Percentiles rank a stretch among this genome's conserved stretches.
These are phyloP conservation scores for Augiades crinisus DNA, from an alignment of 2,888 invertebrate genomes.

Conservation along the genomic window DNA sequence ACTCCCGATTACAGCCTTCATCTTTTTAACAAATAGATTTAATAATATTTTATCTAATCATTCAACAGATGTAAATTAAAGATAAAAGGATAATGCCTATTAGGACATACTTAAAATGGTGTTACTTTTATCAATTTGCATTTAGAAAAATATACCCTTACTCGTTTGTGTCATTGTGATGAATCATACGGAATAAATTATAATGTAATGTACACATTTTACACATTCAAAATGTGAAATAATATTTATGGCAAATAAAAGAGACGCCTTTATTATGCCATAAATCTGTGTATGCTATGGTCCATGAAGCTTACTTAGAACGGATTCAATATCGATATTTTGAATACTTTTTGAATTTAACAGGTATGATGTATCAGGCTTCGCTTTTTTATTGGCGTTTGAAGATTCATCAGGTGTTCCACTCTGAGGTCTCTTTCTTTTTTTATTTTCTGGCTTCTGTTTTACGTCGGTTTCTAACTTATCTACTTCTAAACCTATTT, in stretches of 20 bases:
- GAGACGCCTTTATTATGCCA: not conserved
- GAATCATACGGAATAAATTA: not conserved
- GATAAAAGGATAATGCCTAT: no score
- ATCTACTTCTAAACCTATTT: conserved; percentile 61
- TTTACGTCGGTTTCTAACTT: conserved; percentile 36
- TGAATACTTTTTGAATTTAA: conserved; percentile 62
- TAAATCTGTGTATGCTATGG: conserved; percentile 41
- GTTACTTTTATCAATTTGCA: not conserved
- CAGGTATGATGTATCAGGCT: conserved; percentile 57
- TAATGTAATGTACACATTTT: not conserved
- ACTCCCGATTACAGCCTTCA: no score
- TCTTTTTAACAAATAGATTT: no score
- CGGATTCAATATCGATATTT: conserved; percentile 73
- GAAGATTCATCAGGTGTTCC: conserved; percentile 49
- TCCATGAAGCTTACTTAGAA: conserved; percentile 71
- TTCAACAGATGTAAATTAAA: no score
- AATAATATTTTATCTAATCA: no score
- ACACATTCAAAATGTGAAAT: not conserved
- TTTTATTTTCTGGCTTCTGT: conserved; percentile 48
- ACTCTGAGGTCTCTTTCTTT: conserved; percentile 57
- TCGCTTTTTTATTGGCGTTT: conserved; percentile 53
- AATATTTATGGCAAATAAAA: not conserved
- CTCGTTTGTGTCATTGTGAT: not conserved
- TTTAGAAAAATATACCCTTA: not conserved
- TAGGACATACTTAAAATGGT: not conserved